Evolutionary conservation across 2,888 invertebrate species (phyloP).

Genomic region (Drosophila siamana): DNA sequence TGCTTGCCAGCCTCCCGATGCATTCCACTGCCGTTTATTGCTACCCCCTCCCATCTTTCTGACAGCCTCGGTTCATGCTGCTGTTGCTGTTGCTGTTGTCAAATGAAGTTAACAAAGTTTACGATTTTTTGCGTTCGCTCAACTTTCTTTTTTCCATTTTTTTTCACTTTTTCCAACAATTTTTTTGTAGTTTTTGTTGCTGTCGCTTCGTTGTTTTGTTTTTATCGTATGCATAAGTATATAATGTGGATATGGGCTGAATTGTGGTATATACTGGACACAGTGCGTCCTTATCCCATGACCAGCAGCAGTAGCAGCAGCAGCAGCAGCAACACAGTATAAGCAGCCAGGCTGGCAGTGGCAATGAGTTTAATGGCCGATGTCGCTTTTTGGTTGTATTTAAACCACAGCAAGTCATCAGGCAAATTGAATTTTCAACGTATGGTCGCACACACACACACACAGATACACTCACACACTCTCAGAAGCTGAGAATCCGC

Average conservation of each 20-base stretch:
- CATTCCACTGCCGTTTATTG: too few relatives aligned
- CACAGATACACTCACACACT: constrained; percentile 24
- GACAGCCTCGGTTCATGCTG: constrained; percentile 21
- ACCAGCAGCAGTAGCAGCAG: constrained; percentile 37
- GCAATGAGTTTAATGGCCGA: constrained; percentile 74
- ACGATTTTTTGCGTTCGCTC: constrained; percentile 53
- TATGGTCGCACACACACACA: constrained; percentile 69
- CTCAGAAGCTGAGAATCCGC: constrained; percentile 4
- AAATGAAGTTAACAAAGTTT: constrained; percentile 78
- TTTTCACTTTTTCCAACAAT: constrained; percentile 25
- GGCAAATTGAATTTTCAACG: constrained; percentile 84
- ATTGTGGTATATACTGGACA: constrained; percentile 39
- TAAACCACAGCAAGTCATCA: constrained; percentile 82
- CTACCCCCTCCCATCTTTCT: not conserved
- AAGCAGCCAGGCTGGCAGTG: constrained; percentile 16
- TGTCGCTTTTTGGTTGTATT: constrained; percentile 75
- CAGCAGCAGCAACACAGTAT: constrained; percentile 5
- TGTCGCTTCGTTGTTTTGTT: constrained; percentile 13
- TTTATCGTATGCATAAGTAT: constrained; percentile 70
- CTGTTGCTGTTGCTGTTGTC: constrained; percentile 56
- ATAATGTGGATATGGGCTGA: constrained; percentile 64
- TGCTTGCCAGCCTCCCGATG: not conserved
- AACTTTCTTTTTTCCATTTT: constrained; percentile 29
- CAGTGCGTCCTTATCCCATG: constrained; percentile 57
- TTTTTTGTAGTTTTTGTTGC: constrained; percentile 12